Base-by-base conservation (phyloP, 2,113 vertebrate species). In the Columba livia region DNA sequence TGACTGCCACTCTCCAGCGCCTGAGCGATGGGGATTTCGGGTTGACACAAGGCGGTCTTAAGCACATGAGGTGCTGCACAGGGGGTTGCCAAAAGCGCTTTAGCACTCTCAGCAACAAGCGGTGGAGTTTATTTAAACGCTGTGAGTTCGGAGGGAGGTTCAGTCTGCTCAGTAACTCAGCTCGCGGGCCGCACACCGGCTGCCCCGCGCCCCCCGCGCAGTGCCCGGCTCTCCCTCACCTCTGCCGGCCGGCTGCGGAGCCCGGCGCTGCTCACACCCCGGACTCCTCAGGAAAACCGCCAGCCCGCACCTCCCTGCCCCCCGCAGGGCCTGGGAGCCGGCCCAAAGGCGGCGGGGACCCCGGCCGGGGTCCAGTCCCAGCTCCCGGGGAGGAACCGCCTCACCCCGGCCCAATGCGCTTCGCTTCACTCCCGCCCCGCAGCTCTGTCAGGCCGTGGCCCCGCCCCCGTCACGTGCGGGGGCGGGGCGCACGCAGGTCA, bases 391-490 rank as follows among this genome's bases (percentile, higher is more conserved):
- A 44, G 42, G 42, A 44, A 16, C 42, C 42, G 42, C 42, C 42
- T 44, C 42, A 44, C 42, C 42, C 15, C 42, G 7, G 16, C 17
- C 42, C 42, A 17, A 42, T 16, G 15, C 42, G 42, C 42, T 17
- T 7, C 42, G 16, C 42, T 17, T 7, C 7, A 16, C 42, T 17
- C 42, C 42, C 42, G 24, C 38, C 32, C 34, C 25, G 5, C 6
- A 44, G 17, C 26, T 28, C 7, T 8, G 26, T 48, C 15, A 4
- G 12, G 38, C 62, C 38, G 86, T 78, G 80, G 29, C 54, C 47
- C 74, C 50, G 26, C 96, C 94, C 74, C 74, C 50, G 26, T 96
- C 94, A 97, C 97, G 94, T 93, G 96, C 57, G 4, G 19, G 3
- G 65, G n/a, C 42, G 21, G 60, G 51, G n/a, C 51, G 40, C 40